Base-by-base conservation (phyloP, 1,140 invertebrate species). In the Papilio glaucus region DNA sequence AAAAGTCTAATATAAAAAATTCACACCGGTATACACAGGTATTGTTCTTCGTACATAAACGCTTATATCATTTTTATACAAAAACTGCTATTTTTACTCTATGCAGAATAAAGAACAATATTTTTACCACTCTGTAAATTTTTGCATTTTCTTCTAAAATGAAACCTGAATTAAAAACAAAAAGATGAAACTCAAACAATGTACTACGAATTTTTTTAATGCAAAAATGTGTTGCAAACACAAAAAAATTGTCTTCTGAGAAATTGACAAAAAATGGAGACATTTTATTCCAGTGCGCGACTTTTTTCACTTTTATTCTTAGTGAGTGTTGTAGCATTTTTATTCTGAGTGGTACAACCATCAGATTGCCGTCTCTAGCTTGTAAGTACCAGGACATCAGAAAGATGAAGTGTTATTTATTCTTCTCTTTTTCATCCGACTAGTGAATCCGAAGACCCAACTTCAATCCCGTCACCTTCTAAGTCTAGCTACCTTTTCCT, bases 141-240 rank as follows among this genome's bases (percentile, higher is more conserved):
- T 53, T 24, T 53, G 49, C 49, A 12, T 24, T 53, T 53, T 53
- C 8, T 53, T 53, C 49, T 24, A 10, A 49, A 42, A 18, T 45
- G 42, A 45, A 18, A 53, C 49, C 49, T 10, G 21, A 53, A 53
- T 53, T 53, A 53, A 53, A 53, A 49, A 21, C 18, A 49, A 9
- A 53, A 24, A 24, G 21, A 24, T 0, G 8, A 24, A 53, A 53
- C 9, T 3, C 49, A 24, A 24, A 53, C 2, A 53, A 53, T 53
- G 21, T 53, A 33, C 29, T 53, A 53, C 18, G 42, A 8, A 8
- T 7, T n/a, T 53, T 53, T 53, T 53, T 18, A 53, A 53, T 53
- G 49, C 18, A 53, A 53, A 53, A 53, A 53, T 45, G 49, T 24
- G 24, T 9, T 3, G 9, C 21, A 21, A 9, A 7, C 29, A 33